A percentile compares a stretch with the other conserved stretches of the same genome.
Conservation (phyloP, 1,140 invertebrate species). For the Aricia agestis region DNA sequence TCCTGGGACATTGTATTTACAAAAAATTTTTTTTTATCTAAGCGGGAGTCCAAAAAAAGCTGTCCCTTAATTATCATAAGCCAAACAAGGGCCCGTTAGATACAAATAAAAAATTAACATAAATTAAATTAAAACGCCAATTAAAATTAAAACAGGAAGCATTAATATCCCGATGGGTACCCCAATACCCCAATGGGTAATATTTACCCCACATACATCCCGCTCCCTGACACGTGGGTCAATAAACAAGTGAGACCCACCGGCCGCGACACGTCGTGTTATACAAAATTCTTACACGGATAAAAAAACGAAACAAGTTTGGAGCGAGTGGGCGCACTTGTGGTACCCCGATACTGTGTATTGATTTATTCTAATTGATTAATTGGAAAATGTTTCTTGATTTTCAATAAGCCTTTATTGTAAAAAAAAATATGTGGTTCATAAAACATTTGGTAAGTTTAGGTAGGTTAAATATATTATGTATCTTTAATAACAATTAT, state of each 20-base stretch:
- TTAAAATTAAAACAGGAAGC: conserved; percentile 5
- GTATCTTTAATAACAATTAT: too few species aligned
- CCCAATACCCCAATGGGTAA: background rate
- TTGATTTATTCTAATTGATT: background rate
- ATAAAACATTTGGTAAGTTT: background rate
- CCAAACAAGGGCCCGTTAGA: background rate
- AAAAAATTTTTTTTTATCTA: background rate
- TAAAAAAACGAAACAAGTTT: conserved; percentile 12
- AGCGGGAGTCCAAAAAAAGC: background rate
- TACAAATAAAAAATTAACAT: conserved; percentile 6
- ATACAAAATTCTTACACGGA: conserved; percentile 13
- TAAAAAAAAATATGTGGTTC: background rate
- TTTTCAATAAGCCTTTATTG: background rate
- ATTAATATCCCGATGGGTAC: conserved; percentile 1
- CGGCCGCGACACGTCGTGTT: background rate
- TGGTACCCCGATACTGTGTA: background rate
- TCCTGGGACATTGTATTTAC: background rate
- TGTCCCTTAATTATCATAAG: background rate
- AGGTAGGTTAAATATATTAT: too few species aligned
- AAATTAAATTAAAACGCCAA: conserved; percentile 8
- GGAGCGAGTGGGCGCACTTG: conserved; percentile 3
- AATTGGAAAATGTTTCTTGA: background rate
- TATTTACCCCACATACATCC: background rate
- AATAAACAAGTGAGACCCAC: conserved; percentile 9
- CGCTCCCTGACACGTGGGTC: background rate